Conservation (phyloP, 2,113 vertebrate genomes). For the Delphinus delphis region DNA sequence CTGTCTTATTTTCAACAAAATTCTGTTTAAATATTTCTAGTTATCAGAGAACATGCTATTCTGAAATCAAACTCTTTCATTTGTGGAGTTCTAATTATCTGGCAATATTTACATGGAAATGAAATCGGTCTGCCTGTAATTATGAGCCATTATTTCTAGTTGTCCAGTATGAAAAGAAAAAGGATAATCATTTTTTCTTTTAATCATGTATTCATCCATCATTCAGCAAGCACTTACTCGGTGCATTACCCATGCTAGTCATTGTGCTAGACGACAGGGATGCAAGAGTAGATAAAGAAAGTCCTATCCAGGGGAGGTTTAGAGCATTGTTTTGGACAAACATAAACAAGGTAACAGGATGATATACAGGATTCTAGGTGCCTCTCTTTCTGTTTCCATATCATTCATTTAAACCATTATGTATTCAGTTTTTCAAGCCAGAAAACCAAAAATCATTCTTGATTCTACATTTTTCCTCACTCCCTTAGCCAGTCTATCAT, state of each 20-base stretch:
- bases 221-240: not conserved
- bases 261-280: not conserved
- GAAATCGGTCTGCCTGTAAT: slow-evolving; percentile 41
- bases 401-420: not conserved
- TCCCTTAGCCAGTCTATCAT: not conserved
- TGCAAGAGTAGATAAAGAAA: not conserved
- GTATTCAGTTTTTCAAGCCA: not conserved
- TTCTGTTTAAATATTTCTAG: slow-evolving; percentile 47
- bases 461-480: not conserved
- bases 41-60: slow-evolving; percentile 52
- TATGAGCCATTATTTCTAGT: slow-evolving; percentile 41
- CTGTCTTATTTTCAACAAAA: slow-evolving; percentile 60
- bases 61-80: not conserved
- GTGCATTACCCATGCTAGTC: not conserved
- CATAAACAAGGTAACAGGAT: not conserved
- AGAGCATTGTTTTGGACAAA: not conserved
- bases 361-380: not conserved
- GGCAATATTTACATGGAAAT: slow-evolving; percentile 61
- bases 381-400: not conserved
- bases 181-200: not conserved
- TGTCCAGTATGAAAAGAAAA: slow-evolving; percentile 37
- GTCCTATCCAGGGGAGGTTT: not conserved
- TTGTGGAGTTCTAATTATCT: slow-evolving; percentile 51
- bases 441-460: not conserved
- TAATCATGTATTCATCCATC: slow-evolving; percentile 20